phyloP scores from a whole-genome alignment of 2,113 vertebrate genomes.

The Alaudala cheleensis region DNA sequence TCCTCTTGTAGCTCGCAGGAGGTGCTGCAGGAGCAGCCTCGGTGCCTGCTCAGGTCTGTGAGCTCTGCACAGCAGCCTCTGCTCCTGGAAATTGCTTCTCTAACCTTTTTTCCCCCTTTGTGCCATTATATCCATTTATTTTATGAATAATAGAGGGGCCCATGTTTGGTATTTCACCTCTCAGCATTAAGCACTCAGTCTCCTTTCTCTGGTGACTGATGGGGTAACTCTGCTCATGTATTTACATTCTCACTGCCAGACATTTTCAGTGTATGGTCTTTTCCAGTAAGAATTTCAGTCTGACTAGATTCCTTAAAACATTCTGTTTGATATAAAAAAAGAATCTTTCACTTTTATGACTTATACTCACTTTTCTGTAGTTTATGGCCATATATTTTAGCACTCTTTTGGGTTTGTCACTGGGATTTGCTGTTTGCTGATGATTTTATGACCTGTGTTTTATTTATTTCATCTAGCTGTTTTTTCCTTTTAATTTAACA shows the following conservation, averaged over 20 bases:
- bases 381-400: not conserved
- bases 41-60: not conserved
- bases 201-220: constrained; percentile 35
- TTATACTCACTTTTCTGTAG: not conserved
- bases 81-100: constrained; percentile 12
- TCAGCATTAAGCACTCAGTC: constrained; percentile 7
- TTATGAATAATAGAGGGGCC: constrained; percentile 33
- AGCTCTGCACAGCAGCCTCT: not conserved
- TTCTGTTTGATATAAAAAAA: not conserved
- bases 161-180: constrained; percentile 31
- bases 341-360: not conserved
- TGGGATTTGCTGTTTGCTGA: not conserved
- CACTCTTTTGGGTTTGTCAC: not conserved
- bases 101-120: not conserved
- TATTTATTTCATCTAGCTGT: not conserved
- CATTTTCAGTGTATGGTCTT: not conserved
- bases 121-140: constrained; percentile 38
- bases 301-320: constrained; percentile 6
- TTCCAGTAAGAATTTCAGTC: not conserved
- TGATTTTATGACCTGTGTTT: not conserved
- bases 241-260: constrained; percentile 21
- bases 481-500: not conserved
- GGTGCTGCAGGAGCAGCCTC: not conserved
- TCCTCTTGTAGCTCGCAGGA: not conserved
- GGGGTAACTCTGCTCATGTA: not conserved